phyloP scores from a whole-genome alignment of 2,888 invertebrate genomes.

The Mesochorus sp. region DNA sequence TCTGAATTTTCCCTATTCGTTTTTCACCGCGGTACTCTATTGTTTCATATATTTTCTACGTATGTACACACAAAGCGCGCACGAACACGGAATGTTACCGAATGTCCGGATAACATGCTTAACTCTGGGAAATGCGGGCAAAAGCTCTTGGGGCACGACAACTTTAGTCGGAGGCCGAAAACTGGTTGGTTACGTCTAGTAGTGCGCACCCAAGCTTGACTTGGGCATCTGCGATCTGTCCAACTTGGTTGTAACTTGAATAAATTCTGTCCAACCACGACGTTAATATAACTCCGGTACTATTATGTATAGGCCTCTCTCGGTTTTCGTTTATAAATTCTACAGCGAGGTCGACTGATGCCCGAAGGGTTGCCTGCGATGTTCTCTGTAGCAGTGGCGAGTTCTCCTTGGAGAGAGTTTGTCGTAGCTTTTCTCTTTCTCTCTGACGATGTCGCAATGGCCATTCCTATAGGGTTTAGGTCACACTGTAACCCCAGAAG shows the following conservation, averaged over 20 bases:
- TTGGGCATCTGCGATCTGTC: slow-evolving; percentile 53
- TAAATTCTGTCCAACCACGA: slow-evolving; percentile 57
- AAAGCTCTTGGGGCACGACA: slow-evolving; percentile 29
- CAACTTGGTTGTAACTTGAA: slow-evolving; percentile 56
- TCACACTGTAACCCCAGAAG: slow-evolving; percentile 57
- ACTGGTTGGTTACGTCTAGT: neutral
- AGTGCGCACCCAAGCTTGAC: slow-evolving; percentile 26
- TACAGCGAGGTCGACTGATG: slow-evolving; percentile 58
- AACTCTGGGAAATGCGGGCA: slow-evolving; percentile 16
- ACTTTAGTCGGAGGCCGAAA: neutral
- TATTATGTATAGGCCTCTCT: slow-evolving; percentile 18
- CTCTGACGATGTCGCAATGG: slow-evolving; percentile 35
- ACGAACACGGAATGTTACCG: slow-evolving; percentile 36
- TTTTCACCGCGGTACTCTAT: no score
- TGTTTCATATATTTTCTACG: slow-evolving; percentile 32
- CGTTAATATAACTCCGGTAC: slow-evolving; percentile 45
- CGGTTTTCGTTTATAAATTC: slow-evolving; percentile 54
- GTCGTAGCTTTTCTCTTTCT: slow-evolving; percentile 6
- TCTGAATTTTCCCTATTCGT: slow-evolving; percentile 5
- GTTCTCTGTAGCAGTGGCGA: slow-evolving; percentile 57
- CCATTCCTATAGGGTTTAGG: slow-evolving; percentile 41
- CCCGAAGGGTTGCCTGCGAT: slow-evolving; percentile 48
- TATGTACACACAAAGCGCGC: neutral
- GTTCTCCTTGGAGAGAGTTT: slow-evolving; percentile 68
- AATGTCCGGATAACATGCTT: slow-evolving; percentile 49